Percentiles rank a stretch among this genome's conserved stretches.
Conservation (phyloP, 1,140 invertebrate species). For the Schlechtendalia chinensis region DNA sequence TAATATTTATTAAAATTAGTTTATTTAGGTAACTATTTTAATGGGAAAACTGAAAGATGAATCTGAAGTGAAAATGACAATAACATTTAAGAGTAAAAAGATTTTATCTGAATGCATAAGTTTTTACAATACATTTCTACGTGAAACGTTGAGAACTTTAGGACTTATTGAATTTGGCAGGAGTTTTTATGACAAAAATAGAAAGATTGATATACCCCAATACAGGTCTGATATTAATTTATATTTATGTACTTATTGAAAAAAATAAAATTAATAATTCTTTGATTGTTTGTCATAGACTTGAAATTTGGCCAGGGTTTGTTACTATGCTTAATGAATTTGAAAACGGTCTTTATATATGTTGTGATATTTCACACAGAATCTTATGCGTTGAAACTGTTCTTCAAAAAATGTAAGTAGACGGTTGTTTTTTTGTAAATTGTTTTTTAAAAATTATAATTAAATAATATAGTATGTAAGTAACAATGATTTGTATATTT, state of each 20-base stretch:
- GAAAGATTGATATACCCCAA: slow-evolving; percentile 70
- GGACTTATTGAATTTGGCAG: slow-evolving; percentile 73
- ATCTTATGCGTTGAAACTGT: slow-evolving; percentile 66
- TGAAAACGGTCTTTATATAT: slow-evolving; percentile 83
- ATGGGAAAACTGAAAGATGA: slow-evolving; percentile 6
- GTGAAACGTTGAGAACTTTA: slow-evolving; percentile 74
- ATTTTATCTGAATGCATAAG: slow-evolving; percentile 71
- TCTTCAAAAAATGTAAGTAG: slow-evolving; percentile 51
- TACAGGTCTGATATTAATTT: slow-evolving; percentile 59
- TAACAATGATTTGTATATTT: too few species aligned
- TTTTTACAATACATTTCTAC: slow-evolving; percentile 83
- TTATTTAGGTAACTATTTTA: slow-evolving; percentile 12
- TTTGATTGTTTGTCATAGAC: slow-evolving; percentile 55
- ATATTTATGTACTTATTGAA: too few species aligned
- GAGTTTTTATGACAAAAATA: slow-evolving; percentile 75
- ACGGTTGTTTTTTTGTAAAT: too few species aligned
- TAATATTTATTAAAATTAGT: too few species aligned
- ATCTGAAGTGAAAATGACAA: slow-evolving; percentile 50
- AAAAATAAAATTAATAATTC: too few species aligned
- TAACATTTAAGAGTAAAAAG: slow-evolving; percentile 70
- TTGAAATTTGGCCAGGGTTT: slow-evolving; percentile 91
- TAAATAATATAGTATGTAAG: too few species aligned
- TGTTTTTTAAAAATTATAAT: too few species aligned
- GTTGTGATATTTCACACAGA: slow-evolving; percentile 80
- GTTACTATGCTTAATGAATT: slow-evolving; percentile 80